Evolutionary conservation across 2,113 vertebrate genomes (phyloP).

Genomic region (Coreoperca whiteheadi): DNA sequence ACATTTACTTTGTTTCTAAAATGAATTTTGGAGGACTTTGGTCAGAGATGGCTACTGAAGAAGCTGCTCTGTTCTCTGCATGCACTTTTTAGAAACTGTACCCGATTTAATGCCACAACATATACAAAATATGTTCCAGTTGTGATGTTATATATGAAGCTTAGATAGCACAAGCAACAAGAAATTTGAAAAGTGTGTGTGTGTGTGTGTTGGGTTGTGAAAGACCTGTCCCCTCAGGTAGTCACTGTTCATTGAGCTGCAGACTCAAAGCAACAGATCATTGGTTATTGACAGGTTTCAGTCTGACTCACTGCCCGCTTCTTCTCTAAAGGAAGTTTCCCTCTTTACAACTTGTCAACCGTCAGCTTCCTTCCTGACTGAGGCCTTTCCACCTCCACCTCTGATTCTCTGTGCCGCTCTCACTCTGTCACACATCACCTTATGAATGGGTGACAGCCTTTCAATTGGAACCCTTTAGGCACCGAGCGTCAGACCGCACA

Average conservation of each 20-base stretch:
- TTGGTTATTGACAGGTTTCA: slow-evolving; percentile 73
- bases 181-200: not conserved
- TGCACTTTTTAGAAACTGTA: slow-evolving; percentile 8
- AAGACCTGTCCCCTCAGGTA: not conserved
- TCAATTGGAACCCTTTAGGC: slow-evolving; percentile 47
- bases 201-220: slow-evolving; percentile 21
- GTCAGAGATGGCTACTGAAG: not conserved
- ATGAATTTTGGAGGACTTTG: slow-evolving; percentile 2
- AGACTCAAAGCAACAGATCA: slow-evolving; percentile 37
- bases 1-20: slow-evolving; percentile 28
- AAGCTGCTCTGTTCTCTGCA: not conserved
- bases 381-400: slow-evolving; percentile 50
- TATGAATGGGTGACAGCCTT: slow-evolving; percentile 69
- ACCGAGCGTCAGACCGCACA: not conserved
- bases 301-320: slow-evolving; percentile 62
- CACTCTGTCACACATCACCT: slow-evolving; percentile 64
- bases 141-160: not conserved
- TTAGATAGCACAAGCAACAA: not conserved
- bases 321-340: slow-evolving; percentile 69
- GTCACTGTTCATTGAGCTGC: slow-evolving; percentile 72
- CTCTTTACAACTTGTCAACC: slow-evolving; percentile 68
- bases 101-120: not conserved
- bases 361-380: slow-evolving; percentile 70
- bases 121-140: not conserved
- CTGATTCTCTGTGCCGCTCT: slow-evolving; percentile 5